phyloP scores from a whole-genome alignment of 2,888 invertebrate genomes.

The Spatulosminthurus flaviceps region DNA sequence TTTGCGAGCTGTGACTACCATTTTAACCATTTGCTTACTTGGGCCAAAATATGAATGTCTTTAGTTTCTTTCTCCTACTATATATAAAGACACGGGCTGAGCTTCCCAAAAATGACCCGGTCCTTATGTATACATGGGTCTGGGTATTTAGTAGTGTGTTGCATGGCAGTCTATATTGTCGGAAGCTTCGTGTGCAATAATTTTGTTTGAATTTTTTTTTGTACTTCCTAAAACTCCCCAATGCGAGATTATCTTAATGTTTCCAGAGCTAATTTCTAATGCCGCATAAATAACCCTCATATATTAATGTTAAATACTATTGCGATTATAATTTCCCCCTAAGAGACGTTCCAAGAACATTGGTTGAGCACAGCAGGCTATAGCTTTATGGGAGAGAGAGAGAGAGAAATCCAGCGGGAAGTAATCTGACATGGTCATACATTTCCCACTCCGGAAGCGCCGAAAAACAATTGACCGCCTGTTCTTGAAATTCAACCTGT shows the following conservation, averaged over 20 bases:
- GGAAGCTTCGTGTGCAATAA: too few relatives aligned
- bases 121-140: too few relatives aligned
- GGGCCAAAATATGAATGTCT: too few relatives aligned
- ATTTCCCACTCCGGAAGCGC: constrained; percentile 41
- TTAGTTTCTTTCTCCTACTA: too few relatives aligned
- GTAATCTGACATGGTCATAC: constrained; percentile 50
- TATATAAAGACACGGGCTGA: too few relatives aligned
- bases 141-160: too few relatives aligned
- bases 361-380: constrained; percentile 25
- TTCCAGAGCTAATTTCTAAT: constrained; percentile 13
- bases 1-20: neutral
- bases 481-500: constrained; percentile 15
- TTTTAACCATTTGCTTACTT: too few relatives aligned
- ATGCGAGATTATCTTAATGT: neutral
- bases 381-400: neutral
- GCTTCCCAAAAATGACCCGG: too few relatives aligned
- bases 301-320: neutral
- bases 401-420: constrained; percentile 44
- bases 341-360: neutral
- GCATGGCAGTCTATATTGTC: too few relatives aligned
- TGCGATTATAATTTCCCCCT: constrained; percentile 6
- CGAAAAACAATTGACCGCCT: constrained; percentile 45
- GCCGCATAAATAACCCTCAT: constrained; percentile 2
- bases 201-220: neutral
- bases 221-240: neutral